phyloP scores from a whole-genome alignment of 2,797 vertebrate genomes.

The Neosilurus hyrtlii region DNA sequence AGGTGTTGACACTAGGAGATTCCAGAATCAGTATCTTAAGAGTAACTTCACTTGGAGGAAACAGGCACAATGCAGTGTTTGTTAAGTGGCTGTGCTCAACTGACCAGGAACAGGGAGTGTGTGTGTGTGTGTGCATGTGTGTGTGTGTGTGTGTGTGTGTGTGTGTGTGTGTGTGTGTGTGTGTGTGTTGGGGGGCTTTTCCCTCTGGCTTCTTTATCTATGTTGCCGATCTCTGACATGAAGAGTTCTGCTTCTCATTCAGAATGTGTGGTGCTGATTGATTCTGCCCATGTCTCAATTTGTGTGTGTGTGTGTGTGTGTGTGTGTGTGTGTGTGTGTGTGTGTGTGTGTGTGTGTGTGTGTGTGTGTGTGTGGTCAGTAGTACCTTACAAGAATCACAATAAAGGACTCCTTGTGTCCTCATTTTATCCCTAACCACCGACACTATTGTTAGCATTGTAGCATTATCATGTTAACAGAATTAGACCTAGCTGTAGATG shows the following conservation, averaged over 20 bases:
- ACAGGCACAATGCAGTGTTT: conserved; percentile 36
- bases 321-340: conserved; percentile 8
- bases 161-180: conserved; percentile 5
- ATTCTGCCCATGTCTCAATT: conserved; percentile 9
- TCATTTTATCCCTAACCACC: neutral
- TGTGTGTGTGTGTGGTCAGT: neutral
- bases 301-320: conserved; percentile 27
- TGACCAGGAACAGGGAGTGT: conserved; percentile 30
- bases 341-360: conserved; percentile 27
- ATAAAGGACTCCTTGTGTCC: neutral
- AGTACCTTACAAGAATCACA: neutral
- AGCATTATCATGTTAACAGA: neutral
- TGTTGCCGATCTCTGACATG: conserved; percentile 21
- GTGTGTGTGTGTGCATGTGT: conserved; percentile 23
- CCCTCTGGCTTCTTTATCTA: conserved; percentile 23
- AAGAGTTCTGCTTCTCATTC: conserved; percentile 17
- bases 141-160: conserved; percentile 34
- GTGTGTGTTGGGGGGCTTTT: neutral
- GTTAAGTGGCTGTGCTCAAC: conserved; percentile 2
- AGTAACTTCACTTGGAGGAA: conserved; percentile 29
- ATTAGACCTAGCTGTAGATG: neutral
- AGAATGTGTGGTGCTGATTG: conserved; percentile 17
- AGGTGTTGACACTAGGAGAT: conserved; percentile 38
- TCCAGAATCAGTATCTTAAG: conserved; percentile 28
- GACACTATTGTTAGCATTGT: neutral